Base-by-base conservation (phyloP, 2,888 invertebrate genomes). In the Unio delphinus region DNA sequence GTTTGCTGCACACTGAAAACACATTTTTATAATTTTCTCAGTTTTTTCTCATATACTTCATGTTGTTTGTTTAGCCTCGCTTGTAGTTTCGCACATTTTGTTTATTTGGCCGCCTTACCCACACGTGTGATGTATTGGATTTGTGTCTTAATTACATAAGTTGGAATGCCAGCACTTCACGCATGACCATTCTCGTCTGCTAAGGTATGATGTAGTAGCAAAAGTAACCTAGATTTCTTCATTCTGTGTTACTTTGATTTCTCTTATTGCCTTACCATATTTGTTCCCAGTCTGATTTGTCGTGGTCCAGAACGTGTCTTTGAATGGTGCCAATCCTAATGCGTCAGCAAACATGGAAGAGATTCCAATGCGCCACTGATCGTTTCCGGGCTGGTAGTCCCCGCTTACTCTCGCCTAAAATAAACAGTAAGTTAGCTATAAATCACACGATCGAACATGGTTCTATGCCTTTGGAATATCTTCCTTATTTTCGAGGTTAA, bases 261-360 rank as follows among this genome's bases (percentile, higher is more conserved):
- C 18, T 17, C 17, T 20, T 55, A 17, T 61, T 7, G 30, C 15
- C 67, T 70, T 26, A 77, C 80, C 65, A 67, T 85, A 85, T 6
- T 72, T 70, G 63, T 83, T 83, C 54, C 78, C 84, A 28, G 80
- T 77, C 70, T 86, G 84, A 11, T 57, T 64, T 15, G 68, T 61
- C 1, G 80, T 80, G 4, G 85, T 80, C 83, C 84, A 86, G 72
- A 83, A 86, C 55, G 78, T 83, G 72, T 86, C 86, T 68, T 86
- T 86, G 63, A 79, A 83, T 2, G 86, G 86, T 7, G 81, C 81
- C 4, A 86, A 61, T 5, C 81, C 81, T 18, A 85, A 28, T 17
- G 83, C 82, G 59, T 79, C 69, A 30, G 80, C 82, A 61, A 85
- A 76, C 59, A 83, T 74, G 15, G 83, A 83, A 6, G 81, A 75